Evolutionary conservation across 2,888 invertebrate genomes (phyloP).

Genomic region (Anorthoa munda): DNA sequence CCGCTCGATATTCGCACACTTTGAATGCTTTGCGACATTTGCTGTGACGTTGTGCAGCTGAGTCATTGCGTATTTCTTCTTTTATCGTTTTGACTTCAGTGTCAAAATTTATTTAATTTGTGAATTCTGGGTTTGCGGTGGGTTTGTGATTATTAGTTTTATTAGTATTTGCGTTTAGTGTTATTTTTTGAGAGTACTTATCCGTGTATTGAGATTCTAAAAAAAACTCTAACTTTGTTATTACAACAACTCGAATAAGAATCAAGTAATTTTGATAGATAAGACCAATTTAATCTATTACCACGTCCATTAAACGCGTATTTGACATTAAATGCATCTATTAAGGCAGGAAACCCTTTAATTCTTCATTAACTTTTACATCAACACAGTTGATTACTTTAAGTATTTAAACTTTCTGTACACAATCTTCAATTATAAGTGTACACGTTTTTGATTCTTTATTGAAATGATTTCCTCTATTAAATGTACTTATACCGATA

Average conservation of each 20-base stretch:
- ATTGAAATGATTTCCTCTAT: constrained; percentile 34
- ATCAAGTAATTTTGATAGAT: constrained; percentile 36
- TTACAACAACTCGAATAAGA: neutral
- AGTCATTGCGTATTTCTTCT: neutral
- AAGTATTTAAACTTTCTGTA: constrained; percentile 13
- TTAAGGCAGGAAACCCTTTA: constrained; percentile 29
- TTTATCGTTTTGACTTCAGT: neutral
- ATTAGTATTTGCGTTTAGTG: neutral
- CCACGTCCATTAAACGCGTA: constrained; percentile 10
- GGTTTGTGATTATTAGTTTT: too few relatives aligned
- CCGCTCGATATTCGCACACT: constrained; percentile 44
- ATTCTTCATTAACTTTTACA: constrained; percentile 27
- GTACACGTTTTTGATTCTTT: constrained; percentile 3
- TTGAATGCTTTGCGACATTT: constrained; percentile 19
- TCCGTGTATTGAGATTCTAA: neutral
- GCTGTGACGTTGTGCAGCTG: neutral
- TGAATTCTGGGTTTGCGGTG: too few relatives aligned
- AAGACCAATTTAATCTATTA: constrained; percentile 19
- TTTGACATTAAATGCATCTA: constrained; percentile 33
- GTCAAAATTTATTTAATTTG: neutral
- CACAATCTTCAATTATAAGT: constrained; percentile 6
- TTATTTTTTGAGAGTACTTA: neutral
- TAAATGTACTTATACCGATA: constrained; percentile 5
- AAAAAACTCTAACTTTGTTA: neutral
- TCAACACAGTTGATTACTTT: constrained; percentile 10